phyloP scores from a whole-genome alignment of 2,888 invertebrate species.

The Panorpa germanica region DNA sequence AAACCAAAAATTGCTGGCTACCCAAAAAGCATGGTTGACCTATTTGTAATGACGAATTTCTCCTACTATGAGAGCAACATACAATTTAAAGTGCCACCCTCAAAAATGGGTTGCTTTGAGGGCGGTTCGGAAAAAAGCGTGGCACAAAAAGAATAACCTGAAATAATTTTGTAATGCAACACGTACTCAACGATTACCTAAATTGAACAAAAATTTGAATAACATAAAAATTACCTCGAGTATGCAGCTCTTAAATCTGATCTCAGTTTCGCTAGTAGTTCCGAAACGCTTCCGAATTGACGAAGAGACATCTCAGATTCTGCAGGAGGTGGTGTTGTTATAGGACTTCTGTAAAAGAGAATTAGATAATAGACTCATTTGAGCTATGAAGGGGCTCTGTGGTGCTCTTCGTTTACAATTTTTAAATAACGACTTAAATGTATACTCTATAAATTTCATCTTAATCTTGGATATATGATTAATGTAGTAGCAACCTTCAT shows the following conservation, averaged over 20 bases:
- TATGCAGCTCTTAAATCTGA: constrained; percentile 74
- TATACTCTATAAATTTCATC: background rate
- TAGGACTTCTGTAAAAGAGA: constrained; percentile 49
- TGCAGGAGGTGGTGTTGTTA: constrained; percentile 33
- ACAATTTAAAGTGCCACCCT: background rate
- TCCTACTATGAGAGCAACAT: background rate
- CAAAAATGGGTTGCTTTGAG: too few relatives aligned
- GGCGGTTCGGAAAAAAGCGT: too few relatives aligned
- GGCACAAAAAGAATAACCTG: too few relatives aligned
- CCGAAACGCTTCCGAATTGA: constrained; percentile 74
- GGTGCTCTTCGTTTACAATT: background rate
- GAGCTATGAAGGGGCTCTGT: background rate
- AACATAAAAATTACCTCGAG: constrained; percentile 44
- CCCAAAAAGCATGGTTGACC: background rate
- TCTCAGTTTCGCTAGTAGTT: constrained; percentile 67
- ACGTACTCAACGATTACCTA: too few relatives aligned
- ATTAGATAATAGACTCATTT: too few relatives aligned
- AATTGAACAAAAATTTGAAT: background rate
- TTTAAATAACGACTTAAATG: background rate
- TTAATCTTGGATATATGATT: background rate
- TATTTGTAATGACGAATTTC: background rate
- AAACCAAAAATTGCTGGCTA: background rate
- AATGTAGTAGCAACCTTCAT: background rate
- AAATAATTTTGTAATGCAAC: too few relatives aligned
- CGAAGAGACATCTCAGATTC: constrained; percentile 72